These are phyloP conservation scores for Pelobates fuscus DNA, from an alignment of 2,113 vertebrate species.

Conservation along the genomic window DNA sequence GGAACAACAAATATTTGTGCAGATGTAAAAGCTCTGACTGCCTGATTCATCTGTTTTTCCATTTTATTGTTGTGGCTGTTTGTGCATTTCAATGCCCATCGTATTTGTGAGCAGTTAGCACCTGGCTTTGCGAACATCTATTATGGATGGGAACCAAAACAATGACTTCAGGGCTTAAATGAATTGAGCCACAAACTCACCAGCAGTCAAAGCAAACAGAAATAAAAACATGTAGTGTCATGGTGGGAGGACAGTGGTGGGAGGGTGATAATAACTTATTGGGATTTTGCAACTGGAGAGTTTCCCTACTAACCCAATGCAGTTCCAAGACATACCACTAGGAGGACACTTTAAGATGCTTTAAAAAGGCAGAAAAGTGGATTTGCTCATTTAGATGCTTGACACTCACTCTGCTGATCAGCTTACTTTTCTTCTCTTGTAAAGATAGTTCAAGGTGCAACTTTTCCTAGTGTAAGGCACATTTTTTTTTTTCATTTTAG, in stretches of 20 bases:
- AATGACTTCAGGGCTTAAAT: conserved; percentile 30
- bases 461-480: not conserved
- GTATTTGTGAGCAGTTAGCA: conserved; percentile 15
- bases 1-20: not conserved
- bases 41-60: conserved; percentile 46
- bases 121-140: conserved; percentile 36
- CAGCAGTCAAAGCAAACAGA: not conserved
- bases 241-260: conserved; percentile 22
- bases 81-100: conserved; percentile 17
- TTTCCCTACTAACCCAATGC: not conserved
- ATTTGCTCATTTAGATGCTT: conserved; percentile 12
- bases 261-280: conserved; percentile 9
- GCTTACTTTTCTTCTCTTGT: not conserved
- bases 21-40: not conserved
- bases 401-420: not conserved
- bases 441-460: not conserved
- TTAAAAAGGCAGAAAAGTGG: conserved; percentile 31
- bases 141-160: conserved; percentile 39
- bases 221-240: conserved; percentile 17
- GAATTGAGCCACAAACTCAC: conserved; percentile 5
- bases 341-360: conserved; percentile 17
- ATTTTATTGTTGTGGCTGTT: conserved; percentile 35
- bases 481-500: too few species aligned
- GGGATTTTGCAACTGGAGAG: conserved; percentile 20
- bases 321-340: conserved; percentile 16